Evolutionary conservation across 1,140 invertebrate species (phyloP), one percentile per base, ranked within the genome.

Genomic region (Helicoverpa armigera): DNA sequence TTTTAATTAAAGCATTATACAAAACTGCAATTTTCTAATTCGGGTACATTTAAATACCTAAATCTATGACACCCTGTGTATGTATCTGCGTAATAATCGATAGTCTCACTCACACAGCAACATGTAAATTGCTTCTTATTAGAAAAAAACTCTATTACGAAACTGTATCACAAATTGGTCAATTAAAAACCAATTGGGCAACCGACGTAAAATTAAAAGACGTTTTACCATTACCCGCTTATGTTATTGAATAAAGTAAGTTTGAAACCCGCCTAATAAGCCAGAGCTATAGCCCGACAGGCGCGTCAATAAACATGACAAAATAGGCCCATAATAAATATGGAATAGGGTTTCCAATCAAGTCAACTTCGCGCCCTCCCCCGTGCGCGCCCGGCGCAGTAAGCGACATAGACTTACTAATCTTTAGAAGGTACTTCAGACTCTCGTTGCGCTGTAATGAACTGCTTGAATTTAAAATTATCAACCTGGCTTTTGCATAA

Each of bases 291-390:
- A 85, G 79, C 81, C 85, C 82, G 89, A 82, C 87, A 88, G 80
- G 82, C 86, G 85, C 87, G 88, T 93, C 90, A 93, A 91, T 93
- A 93, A 92, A 93, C 90, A 92, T 91, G 88, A 93, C 91, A 91
- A 94, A 92, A 94, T 94, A 92, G 91, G 89, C 85, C 91, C 88
- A 92, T 94, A 93, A 94, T 94, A 94, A 94, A 94, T 93, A 94
- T 94, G 93, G 91, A 93, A 91, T 94, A 94, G 90, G 93, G 92
- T 91, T 92, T 91, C 90, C 92, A 93, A 93, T 94, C 93, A 93
- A 93, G 90, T 91, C 91, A 90, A 87, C 92, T 89, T 92, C 87
- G 89, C 91, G 87, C 85, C 87, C 85, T 88, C 86, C 86, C 88
- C 86, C 86, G 67, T 80, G 81, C 84, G 84, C 85, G 78, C 85